Base-by-base conservation (phyloP, 2,888 invertebrate genomes). In the Caenorhabditis panamensis region DNA sequence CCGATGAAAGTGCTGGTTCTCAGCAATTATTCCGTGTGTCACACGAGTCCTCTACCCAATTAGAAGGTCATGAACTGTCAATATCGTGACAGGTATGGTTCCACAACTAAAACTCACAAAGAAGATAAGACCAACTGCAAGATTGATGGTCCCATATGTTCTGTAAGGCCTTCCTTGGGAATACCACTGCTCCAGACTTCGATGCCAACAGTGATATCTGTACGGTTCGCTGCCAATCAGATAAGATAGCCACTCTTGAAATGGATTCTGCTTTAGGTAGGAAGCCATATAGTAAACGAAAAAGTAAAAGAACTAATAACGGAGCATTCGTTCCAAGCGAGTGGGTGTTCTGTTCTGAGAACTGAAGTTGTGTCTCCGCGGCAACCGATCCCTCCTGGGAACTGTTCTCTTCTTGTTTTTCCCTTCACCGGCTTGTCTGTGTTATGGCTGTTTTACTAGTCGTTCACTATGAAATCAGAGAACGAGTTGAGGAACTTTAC, bases 121-220 rank as follows among this genome's bases (percentile, higher is more conserved):
- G 9, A 51, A 69, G 1, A 69, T 1, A n/a, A 69, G 0, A 0
- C 68, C 68, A 26, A 28, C 51, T 4, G 59, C 5, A 9, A 61
- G 37, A 20, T 69, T 59, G 4, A 59, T 49, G n/a, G 37, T 59
- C 4, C 59, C 68, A 51, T 51, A 69, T 3, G 68, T 69, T 11
- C 41, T 36, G 26, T 37, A 41, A 22, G 41, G 20, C 11, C 22
- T 49, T 9, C 68, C 68, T 37, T 69, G 59, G 1, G 18, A 18
- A n/a, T n/a, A 51, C 68, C 68, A 69, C 18, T 69, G 59, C 0
- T 61, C 68, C 0, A 31, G 2, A 24, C 51, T 69, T n/a, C 68
- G 68, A 26, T 69, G 68, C 68, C 68, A 69, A 26, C 68, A 69
- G 26, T 61, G 68, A 59, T 69, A 69, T 13, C 67, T 56, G 47